Evolutionary conservation across 2,888 invertebrate species (phyloP), one percentile per base, ranked within the genome.

Genomic region (Netelia virgata): DNA sequence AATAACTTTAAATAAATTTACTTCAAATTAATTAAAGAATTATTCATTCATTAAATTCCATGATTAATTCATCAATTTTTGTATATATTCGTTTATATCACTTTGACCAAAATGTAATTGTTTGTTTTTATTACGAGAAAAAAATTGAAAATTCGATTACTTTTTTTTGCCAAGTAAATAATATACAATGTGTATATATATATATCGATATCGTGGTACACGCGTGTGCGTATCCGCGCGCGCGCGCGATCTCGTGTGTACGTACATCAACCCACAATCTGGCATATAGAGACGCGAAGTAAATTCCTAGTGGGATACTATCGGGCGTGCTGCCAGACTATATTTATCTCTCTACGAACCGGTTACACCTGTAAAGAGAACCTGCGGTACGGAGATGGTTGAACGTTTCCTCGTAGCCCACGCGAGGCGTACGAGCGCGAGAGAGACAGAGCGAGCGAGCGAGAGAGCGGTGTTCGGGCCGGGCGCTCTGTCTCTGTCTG

Each of bases 321-420:
- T 87, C 91, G 92, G 92, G 87, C 91, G 87, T 83, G 84, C 85
- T 91, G 92, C 92, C 92, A 92, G 89, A 90, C 91, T 92, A 92
- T 91, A 91, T 92, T 91, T 92, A 91, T 88, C 89, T 88, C 87
- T 87, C 89, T 86, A 90, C 90, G 88, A 90, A 88, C 90, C 90
- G 90, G 90, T 92, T 91, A 90, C 89, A 91, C 89, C 91, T 91
- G 91, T 86, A 88, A 88, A 87, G 82, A 86, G 79, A 79, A 70
- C 79, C 72, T 79, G 76, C 70, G 74, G 41, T 68, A 70, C 76
- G 66, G 77, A 82, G 80, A 83, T 80, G 80, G 69, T n/a, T 70
- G 70, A 79, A 86, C 83, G 81, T 86, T 87, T 87, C 14, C 82
- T 74, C 86, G 80, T 83, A 79, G 83, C 75, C 57, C 57, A 9